Evolutionary conservation across 2,113 vertebrate species (phyloP).

Genomic region (Isurus oxyrinchus): DNA sequence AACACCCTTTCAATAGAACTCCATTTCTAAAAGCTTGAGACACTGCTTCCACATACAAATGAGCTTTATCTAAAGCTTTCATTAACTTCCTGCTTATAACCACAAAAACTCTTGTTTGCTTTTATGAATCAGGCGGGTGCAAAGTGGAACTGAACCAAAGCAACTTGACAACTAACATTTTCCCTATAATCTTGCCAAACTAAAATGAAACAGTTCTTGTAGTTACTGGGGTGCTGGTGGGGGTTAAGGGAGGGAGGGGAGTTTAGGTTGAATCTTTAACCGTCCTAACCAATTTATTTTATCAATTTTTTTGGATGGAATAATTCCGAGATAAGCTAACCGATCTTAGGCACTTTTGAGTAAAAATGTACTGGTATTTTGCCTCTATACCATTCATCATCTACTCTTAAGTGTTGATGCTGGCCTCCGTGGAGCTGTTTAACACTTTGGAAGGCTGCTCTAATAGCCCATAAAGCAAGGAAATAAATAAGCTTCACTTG

Average conservation of each 20-base stretch:
- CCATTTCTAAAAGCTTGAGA: conserved; percentile 26
- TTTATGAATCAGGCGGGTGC: conserved; percentile 26
- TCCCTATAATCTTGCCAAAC: conserved; percentile 21
- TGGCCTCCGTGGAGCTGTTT: neutral
- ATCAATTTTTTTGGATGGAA: neutral
- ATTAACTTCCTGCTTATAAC: conserved; percentile 32
- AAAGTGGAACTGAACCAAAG: conserved; percentile 33
- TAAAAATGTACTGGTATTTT: neutral
- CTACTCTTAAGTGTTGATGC: neutral
- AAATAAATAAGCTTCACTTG: neutral
- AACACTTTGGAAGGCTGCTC: neutral
- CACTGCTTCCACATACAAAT: conserved; percentile 33
- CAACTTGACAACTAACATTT: conserved; percentile 34
- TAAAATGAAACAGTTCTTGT: neutral
- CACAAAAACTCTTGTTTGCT: conserved; percentile 34
- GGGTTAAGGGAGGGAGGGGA: neutral
- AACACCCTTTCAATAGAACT: conserved; percentile 34
- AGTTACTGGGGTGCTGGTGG: neutral
- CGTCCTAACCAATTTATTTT: neutral
- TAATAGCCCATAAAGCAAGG: no score
- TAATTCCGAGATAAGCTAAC: neutral
- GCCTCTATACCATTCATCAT: neutral
- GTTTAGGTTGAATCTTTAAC: neutral
- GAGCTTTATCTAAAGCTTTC: conserved; percentile 33
- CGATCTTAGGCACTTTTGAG: neutral